Percentiles rank a stretch among this genome's conserved stretches.
These are phyloP conservation scores for Spodoptera exigua DNA, from an alignment of 2,888 invertebrate genomes.

Conservation along the genomic window DNA sequence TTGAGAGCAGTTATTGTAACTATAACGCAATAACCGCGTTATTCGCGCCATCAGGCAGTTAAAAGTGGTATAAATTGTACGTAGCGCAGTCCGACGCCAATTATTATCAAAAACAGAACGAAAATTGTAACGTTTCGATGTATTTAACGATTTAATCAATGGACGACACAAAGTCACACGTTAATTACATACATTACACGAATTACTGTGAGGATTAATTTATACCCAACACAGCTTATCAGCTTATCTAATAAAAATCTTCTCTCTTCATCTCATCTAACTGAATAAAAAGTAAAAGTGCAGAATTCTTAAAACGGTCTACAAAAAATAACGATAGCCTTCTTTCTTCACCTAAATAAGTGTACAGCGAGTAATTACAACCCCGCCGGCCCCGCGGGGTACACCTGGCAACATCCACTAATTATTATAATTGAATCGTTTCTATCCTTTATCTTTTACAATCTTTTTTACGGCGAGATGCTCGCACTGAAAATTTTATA, in stretches of 20 bases:
- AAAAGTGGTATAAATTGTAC: slow-evolving; percentile 51
- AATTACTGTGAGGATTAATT: no score
- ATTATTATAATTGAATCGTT: slow-evolving; percentile 54
- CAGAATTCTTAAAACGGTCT: not conserved
- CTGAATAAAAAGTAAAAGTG: not conserved
- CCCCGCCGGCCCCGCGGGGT: not conserved
- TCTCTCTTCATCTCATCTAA: not conserved
- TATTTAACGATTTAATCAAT: slow-evolving; percentile 70
- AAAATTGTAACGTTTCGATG: slow-evolving; percentile 55
- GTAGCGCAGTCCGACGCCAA: slow-evolving; percentile 37
- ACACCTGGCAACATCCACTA: slow-evolving; percentile 33
- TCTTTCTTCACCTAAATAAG: not conserved
- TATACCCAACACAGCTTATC: no score
- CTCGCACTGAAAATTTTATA: slow-evolving; percentile 48
- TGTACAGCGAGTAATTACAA: not conserved
- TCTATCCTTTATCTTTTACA: slow-evolving; percentile 36
- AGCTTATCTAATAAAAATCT: no score
- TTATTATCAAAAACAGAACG: slow-evolving; percentile 53
- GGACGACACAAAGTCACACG: slow-evolving; percentile 62
- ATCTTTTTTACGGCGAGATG: slow-evolving; percentile 25
- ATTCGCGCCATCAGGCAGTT: slow-evolving; percentile 47
- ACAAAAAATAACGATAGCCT: not conserved
- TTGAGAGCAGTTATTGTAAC: slow-evolving; percentile 49
- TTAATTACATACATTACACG: no score
- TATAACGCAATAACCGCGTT: slow-evolving; percentile 44